Base-by-base conservation (phyloP, 2,888 invertebrate genomes). In the Drosophila suboccidentalis region DNA sequence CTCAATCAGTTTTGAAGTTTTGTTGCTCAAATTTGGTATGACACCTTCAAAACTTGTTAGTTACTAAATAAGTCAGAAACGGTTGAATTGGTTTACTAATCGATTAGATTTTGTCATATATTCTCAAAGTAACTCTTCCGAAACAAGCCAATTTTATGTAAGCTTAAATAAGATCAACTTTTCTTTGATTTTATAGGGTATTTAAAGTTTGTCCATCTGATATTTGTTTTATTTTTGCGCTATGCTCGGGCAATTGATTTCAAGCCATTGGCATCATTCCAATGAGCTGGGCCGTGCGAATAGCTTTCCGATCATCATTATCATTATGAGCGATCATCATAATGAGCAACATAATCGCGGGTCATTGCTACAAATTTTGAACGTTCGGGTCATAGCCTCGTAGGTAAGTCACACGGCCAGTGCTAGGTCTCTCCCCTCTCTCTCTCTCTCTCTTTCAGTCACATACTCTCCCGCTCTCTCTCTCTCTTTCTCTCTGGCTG, bases 291-390 rank as follows among this genome's bases (percentile, higher is more conserved):
- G 84, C 83, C 87, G 89, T 83, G 89, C 89, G 89, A 83, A 83
- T 83, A 70, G 77, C 38, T 81, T 65, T 83, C 66, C 82, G 89
- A 87, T 86, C 86, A 80, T 71, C 85, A 62, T 66, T n/a, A 70
- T 79, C 34, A 54, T 19, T 22, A 61, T 44, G 43, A 46, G 15
- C 36, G 26, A 61, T 58, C 47, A 22, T 61, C 49, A 41, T 46
- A 5, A 55, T 62, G 41, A 69, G 36, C 62, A 74, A 47, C 68
- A 70, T 66, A 71, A 64, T 81, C 80, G 63, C 36, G 83, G 82
- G 88, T 88, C 82, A 88, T 69, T 87, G 87, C 90, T 87, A 90
- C 90, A 87, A 87, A 90, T 87, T 89, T 90, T 89, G 84, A 90
- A 80, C 90, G 90, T 90, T 90, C 76, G 90, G 86, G 86, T 86